These are phyloP conservation scores for Rhizomys pruinosus DNA, from an alignment of 2,113 vertebrate genomes.

Conservation along the genomic window DNA sequence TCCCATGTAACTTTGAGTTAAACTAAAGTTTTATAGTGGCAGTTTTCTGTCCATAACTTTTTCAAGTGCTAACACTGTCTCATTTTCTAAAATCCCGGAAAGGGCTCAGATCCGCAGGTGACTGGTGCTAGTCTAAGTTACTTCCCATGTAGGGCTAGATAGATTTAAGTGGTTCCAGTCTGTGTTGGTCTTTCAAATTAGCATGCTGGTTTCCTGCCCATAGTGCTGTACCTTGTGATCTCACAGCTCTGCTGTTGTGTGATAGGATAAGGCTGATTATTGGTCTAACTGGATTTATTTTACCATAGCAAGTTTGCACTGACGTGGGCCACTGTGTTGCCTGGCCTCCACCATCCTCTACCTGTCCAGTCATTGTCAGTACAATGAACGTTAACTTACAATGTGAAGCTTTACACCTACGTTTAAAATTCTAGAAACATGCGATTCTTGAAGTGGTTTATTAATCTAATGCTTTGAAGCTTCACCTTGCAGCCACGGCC, in stretches of 20 bases:
- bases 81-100: constrained; percentile 80
- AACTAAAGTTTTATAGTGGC: constrained; percentile 63
- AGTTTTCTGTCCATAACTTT: constrained; percentile 82
- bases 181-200: constrained; percentile 76
- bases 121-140: constrained; percentile 86
- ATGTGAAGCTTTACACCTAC: constrained; percentile 87
- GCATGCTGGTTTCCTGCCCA: constrained; percentile 72
- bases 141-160: constrained; percentile 68
- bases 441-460: constrained; percentile 47
- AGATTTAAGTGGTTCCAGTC: constrained; percentile 63
- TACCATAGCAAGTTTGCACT: constrained; percentile 79
- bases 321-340: constrained; percentile 51
- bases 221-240: constrained; percentile 72
- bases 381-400: constrained; percentile 72
- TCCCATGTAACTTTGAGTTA: constrained; percentile 79
- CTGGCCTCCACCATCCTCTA: constrained; percentile 65
- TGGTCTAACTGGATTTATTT: constrained; percentile 70
- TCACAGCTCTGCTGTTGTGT: constrained; percentile 78
- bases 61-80: constrained; percentile 81
- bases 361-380: constrained; percentile 42
- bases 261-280: constrained; percentile 77
- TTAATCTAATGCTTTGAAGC: constrained; percentile 63
- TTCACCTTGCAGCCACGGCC: constrained; percentile 63
- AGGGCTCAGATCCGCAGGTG: constrained; percentile 86
- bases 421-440: constrained; percentile 65